phyloP scores from a whole-genome alignment of 1,140 invertebrate genomes.

The Trichoplusia ni region DNA sequence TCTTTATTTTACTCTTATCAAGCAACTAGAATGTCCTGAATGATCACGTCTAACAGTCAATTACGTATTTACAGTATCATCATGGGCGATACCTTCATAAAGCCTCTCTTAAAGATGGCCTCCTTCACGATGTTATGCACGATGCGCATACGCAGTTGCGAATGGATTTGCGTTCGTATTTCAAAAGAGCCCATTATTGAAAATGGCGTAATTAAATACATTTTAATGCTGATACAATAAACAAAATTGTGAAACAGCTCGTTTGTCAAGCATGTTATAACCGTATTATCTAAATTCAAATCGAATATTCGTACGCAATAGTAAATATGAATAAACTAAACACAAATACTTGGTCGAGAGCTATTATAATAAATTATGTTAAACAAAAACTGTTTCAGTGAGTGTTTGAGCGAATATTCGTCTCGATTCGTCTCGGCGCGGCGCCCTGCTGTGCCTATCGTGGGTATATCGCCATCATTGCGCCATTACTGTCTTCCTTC shows the following conservation, averaged over 20 bases:
- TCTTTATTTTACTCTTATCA: too few species aligned
- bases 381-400: slow-evolving; percentile 45
- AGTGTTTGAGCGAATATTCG: slow-evolving; percentile 34
- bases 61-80: too few species aligned
- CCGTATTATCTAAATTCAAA: neutral
- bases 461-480: slow-evolving; percentile 60
- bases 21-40: too few species aligned
- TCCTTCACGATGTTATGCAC: too few species aligned
- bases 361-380: slow-evolving; percentile 57
- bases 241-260: too few species aligned
- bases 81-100: too few species aligned
- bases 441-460: slow-evolving; percentile 56
- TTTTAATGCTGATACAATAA: neutral
- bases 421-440: slow-evolving; percentile 38
- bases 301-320: slow-evolving; percentile 1
- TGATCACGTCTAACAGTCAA: too few species aligned
- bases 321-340: slow-evolving; percentile 17
- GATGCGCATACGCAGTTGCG: too few species aligned
- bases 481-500: slow-evolving; percentile 51
- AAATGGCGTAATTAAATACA: too few species aligned
- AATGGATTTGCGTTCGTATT: too few species aligned
- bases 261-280: neutral
- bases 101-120: too few species aligned
- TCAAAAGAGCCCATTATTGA: too few species aligned
- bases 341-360: slow-evolving; percentile 14